These are phyloP conservation scores for Nannobrachium achirus DNA, from an alignment of 2,113 vertebrate species.

Conservation along the genomic window DNA sequence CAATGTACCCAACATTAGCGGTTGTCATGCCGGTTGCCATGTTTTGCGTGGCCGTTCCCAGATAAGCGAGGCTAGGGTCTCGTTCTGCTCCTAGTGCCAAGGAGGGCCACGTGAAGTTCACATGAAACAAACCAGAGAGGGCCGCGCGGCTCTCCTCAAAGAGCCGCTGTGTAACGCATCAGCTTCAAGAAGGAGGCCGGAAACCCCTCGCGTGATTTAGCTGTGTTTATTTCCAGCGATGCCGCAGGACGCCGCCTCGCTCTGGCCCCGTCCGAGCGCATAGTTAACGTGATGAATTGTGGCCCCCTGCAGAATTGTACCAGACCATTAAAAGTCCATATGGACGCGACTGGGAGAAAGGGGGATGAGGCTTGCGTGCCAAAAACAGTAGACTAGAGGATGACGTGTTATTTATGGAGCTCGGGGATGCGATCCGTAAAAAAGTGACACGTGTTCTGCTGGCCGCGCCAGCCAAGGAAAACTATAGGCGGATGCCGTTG, in stretches of 20 bases:
- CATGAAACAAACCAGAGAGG: constrained; percentile 28
- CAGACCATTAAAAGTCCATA: constrained; percentile 65
- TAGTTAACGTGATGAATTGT: constrained; percentile 69
- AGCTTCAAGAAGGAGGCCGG: constrained; percentile 37
- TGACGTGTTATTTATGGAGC: constrained; percentile 44
- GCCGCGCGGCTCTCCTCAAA: constrained; percentile 38
- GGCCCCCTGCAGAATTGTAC: constrained; percentile 45
- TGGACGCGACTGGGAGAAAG: constrained; percentile 53
- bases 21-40: too few relatives aligned
- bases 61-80: constrained; percentile 19
- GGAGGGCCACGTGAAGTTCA: constrained; percentile 25
- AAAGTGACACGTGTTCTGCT: too few relatives aligned
- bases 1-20: too few relatives aligned
- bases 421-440: constrained; percentile 21
- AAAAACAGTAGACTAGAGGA: constrained; percentile 33
- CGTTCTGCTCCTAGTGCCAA: constrained; percentile 15
- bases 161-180: constrained; percentile 61
- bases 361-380: constrained; percentile 42
- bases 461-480: too few relatives aligned
- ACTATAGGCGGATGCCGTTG: too few relatives aligned
- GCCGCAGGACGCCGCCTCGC: constrained; percentile 49
- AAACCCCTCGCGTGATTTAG: constrained; percentile 46
- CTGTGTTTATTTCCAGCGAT: constrained; percentile 56
- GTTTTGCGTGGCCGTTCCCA: constrained; percentile 17
- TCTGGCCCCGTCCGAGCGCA: constrained; percentile 59